Percentiles rank a stretch among this genome's conserved stretches.
These are phyloP conservation scores for Bostrychus sinensis DNA, from an alignment of 2,113 vertebrate species.

Conservation along the genomic window DNA sequence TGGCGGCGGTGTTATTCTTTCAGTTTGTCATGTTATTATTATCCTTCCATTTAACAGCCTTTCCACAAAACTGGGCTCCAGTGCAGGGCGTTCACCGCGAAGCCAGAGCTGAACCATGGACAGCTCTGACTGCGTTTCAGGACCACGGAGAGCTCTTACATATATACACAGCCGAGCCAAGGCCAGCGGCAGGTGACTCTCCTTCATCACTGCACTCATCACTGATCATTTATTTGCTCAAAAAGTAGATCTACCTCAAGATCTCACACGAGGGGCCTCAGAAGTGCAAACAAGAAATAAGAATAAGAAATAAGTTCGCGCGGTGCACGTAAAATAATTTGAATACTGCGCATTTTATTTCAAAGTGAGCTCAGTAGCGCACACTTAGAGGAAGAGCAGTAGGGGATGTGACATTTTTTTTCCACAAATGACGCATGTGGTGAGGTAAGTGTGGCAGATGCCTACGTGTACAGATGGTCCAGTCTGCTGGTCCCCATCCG, in stretches of 20 bases:
- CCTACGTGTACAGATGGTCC: slow-evolving; percentile 71
- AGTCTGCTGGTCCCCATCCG: slow-evolving; percentile 50
- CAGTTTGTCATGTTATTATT: background rate
- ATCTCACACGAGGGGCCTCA: slow-evolving; percentile 8
- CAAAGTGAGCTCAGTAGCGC: slow-evolving; percentile 11
- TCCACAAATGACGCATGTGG: slow-evolving; percentile 72
- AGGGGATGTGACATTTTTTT: slow-evolving; percentile 58
- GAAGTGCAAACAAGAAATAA: slow-evolving; percentile 1
- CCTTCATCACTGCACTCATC: background rate
- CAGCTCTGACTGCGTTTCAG: slow-evolving; percentile 49
- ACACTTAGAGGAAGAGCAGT: slow-evolving; percentile 45
- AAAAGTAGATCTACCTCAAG: slow-evolving; percentile 4
- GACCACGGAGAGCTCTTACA: slow-evolving; percentile 42
- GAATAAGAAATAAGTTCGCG: background rate
- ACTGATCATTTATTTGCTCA: background rate
- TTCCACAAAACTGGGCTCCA: slow-evolving; percentile 45
- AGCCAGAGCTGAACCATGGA: slow-evolving; percentile 62
- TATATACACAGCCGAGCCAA: background rate
- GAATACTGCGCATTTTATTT: background rate
- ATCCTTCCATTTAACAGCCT: background rate
- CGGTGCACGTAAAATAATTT: background rate
- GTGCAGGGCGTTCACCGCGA: slow-evolving; percentile 71
- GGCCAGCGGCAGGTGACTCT: slow-evolving; percentile 6
- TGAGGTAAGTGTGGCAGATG: slow-evolving; percentile 77
- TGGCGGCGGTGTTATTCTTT: background rate